Evolutionary conservation across 2,888 invertebrate genomes (phyloP), one percentile per base, ranked within the genome.

Genomic region (Ceriagrion tenellum): DNA sequence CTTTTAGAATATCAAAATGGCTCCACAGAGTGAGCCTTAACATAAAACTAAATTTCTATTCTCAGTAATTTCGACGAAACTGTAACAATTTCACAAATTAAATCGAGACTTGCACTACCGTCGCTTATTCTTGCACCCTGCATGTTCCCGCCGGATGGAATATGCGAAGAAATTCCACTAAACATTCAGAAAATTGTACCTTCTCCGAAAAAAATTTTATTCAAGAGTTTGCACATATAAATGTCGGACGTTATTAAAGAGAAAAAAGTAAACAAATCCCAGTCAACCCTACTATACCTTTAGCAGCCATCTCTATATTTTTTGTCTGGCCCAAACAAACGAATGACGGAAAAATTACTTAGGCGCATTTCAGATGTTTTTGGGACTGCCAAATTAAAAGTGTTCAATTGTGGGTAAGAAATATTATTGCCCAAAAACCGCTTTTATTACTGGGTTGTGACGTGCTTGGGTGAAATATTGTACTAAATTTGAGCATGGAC

Each of bases 241-340:
- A 13, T 30, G 10, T 35, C 35, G 69, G 8, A 30, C 16, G 16
- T 35, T 30, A 13, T 35, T 35, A 81, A 81, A 8, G 35, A 35
- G 4, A 81, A 35, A 81, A 35, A 35, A 35, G 35, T 81, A 81
- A 81, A 81, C 81, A 81, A 69, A 26, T 47, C 47, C 47, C 47
- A 47, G 47, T 47, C 47, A 47, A 81, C 81, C 81, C n/a, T n/a
- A 89, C 47, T 55, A 13, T 89, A 89, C 89, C 89, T 89, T 89
- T 89, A 55, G 55, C 89, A 55, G 89, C 89, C 89, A 89, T 89
- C 55, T 26, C 89, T 26, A 16, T 89, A 89, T 89, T 89, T 88
- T 89, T 55, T 55, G 20, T 88, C 88, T 18, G 4, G 40, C 20
- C n/a, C n/a, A n/a, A 91, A 35, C 91, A 30, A 91, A n/a, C 18